A percentile compares a stretch with the other conserved stretches of the same genome.
Conservation (phyloP, 2,113 vertebrate species). For the Dinomys branickii region DNA sequence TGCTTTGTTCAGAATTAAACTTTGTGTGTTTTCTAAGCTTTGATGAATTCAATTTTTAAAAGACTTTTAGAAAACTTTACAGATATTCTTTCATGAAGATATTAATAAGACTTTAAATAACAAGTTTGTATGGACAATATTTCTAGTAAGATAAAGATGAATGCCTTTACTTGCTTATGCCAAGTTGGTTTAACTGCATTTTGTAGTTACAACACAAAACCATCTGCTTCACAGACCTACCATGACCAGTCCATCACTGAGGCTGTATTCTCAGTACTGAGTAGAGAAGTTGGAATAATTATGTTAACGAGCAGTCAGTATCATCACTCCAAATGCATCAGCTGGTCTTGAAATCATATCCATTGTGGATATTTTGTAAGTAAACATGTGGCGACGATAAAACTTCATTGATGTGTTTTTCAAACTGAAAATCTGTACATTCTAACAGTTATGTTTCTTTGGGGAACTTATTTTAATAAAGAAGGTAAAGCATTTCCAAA, state of each 20-base stretch:
- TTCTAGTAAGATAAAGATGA: not conserved
- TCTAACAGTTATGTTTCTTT: not conserved
- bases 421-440: not conserved
- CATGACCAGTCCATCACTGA: not conserved
- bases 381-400: not conserved
- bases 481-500: not conserved
- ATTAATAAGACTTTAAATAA: not conserved
- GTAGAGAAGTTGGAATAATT: not conserved
- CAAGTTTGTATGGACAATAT: not conserved
- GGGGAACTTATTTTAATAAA: not conserved
- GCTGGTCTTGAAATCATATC: not conserved
- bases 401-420: not conserved
- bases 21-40: no score
- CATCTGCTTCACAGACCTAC: not conserved
- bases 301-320: not conserved
- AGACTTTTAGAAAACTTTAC: no score
- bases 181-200: not conserved
- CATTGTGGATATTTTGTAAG: not conserved
- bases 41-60: no score
- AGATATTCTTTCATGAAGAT: constrained; percentile 17
- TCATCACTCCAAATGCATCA: not conserved
- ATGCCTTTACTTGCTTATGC: not conserved
- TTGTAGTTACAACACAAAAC: not conserved
- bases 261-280: not conserved
- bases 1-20: constrained; percentile 46